Base-by-base conservation (phyloP, 30 jellyfish, hydroid and myxozoan species). In the Pelagia noctiluca region DNA sequence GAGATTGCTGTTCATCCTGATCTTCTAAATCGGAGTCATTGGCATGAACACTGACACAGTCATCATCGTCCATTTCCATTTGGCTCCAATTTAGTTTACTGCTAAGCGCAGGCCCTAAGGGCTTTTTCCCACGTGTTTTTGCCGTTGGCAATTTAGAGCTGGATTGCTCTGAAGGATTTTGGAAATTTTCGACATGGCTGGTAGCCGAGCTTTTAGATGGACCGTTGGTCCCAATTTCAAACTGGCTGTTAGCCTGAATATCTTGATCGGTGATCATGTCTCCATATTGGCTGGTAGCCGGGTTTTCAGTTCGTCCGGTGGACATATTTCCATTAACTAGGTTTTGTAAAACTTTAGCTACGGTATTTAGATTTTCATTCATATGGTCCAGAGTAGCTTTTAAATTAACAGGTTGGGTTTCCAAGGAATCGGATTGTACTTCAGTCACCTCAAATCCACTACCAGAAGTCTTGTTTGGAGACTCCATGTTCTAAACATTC, bases 291-390 rank as follows among this genome's bases (percentile, higher is more conserved):
- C 57, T 42, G 57, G 57, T 42, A 42, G 57, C 57, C 57, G 57
- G 57, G 57, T 42, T 42, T 42, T 42, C 57, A 42, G 57, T 42
- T 42, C 57, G 57, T 42, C 57, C 57, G 57, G 57, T 42, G 57
- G 57, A 42, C 57, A 42, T 5, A 42, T 42, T 42, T 42, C 57
- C 57, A 42, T 8, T 16, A 42, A 42, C 57, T 42, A 42, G 57
- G 57, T 42, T 42, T 42, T 42, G 57, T 42, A 42, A 42, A 42
- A 42, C 57, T 42, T 42, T 42, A 16, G 57, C 57, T 42, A 42
- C 57, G 16, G 57, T 42, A 42, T 42, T 42, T 42, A 42, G 57
- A 42, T 42, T 42, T 42, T 42, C 57, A 42, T 42, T 42, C 57
- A 42, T 42, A 42, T 42, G 57, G 57, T 42, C 57, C 57, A 42